phyloP scores from a whole-genome alignment of 2,888 invertebrate genomes.

The Latrodectus hesperus region DNA sequence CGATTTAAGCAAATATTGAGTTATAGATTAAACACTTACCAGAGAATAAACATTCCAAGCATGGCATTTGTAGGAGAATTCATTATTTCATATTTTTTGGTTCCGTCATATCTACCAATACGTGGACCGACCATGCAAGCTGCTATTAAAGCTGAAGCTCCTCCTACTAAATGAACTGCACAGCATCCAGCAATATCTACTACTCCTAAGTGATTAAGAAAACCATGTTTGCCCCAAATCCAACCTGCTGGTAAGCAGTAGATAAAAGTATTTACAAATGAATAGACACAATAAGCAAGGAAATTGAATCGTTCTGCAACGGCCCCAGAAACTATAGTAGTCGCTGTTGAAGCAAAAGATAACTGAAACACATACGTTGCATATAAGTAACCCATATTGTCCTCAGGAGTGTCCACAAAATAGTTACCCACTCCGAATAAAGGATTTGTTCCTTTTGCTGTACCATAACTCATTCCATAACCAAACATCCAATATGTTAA shows the following conservation, averaged over 20 bases:
- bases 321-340: slow-evolving; percentile 93
- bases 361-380: slow-evolving; percentile 90
- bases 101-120: slow-evolving; percentile 82
- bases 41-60: slow-evolving; percentile 92
- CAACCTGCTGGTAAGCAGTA: slow-evolving; percentile 89
- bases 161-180: slow-evolving; percentile 88
- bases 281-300: slow-evolving; percentile 92
- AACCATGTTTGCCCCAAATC: slow-evolving; percentile 73
- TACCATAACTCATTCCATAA: slow-evolving; percentile 91
- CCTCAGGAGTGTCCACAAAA: slow-evolving; percentile 82
- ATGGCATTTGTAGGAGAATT: slow-evolving; percentile 93
- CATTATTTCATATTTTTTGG: slow-evolving; percentile 84
- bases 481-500: slow-evolving; percentile 96
- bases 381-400: slow-evolving; percentile 87
- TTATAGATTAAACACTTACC: slow-evolving; percentile 76
- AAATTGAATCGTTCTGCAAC: slow-evolving; percentile 89
- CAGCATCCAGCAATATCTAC: slow-evolving; percentile 79
- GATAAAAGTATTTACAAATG: slow-evolving; percentile 89
- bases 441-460: slow-evolving; percentile 80
- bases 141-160: slow-evolving; percentile 86
- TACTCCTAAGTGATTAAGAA: slow-evolving; percentile 73
- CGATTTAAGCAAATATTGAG: too few relatives aligned
- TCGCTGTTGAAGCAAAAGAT: slow-evolving; percentile 91
- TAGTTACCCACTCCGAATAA: slow-evolving; percentile 90
- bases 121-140: slow-evolving; percentile 92